Conservation (phyloP, 2,888 invertebrate species). For the Neria commutata region DNA sequence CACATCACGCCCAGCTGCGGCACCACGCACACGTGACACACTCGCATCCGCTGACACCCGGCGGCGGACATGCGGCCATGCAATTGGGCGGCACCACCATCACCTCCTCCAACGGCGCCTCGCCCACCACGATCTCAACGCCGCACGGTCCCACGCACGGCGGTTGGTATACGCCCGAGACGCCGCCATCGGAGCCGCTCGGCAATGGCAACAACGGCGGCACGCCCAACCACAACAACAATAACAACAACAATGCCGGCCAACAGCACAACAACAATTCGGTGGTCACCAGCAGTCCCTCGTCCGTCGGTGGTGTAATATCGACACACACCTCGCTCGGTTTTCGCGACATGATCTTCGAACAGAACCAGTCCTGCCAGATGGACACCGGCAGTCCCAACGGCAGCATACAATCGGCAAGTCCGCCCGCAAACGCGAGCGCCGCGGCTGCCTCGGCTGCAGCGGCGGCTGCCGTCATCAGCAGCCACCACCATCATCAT, state of each 20-base stretch:
- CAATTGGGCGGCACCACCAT: conserved; percentile 30
- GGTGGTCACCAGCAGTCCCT: conserved; percentile 38
- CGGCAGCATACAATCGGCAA: conserved; percentile 61
- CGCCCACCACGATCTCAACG: conserved; percentile 54
- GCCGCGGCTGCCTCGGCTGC: conserved; percentile 48
- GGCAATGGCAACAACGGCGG: conserved; percentile 34
- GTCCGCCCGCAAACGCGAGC: conserved; percentile 55
- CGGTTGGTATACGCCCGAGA: conserved; percentile 63
- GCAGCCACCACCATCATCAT: conserved; percentile 55
- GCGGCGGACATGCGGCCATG: conserved; percentile 39
- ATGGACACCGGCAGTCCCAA: conserved; percentile 62
- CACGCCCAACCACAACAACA: conserved; percentile 21
- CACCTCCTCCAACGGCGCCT: conserved; percentile 47
- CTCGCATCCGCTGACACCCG: conserved; percentile 44
- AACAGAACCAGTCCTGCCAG: conserved; percentile 61
- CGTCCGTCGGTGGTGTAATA: conserved; percentile 24
- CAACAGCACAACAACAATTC: conserved; percentile 35
- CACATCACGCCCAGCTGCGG: conserved; percentile 50
- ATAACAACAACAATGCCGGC: conserved; percentile 20
- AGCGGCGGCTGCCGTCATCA: conserved; percentile 49
- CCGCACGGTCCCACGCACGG: conserved; percentile 59
- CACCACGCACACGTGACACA: conserved; percentile 43
- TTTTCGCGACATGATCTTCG: conserved; percentile 62
- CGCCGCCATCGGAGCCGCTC: conserved; percentile 59
- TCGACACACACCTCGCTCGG: conserved; percentile 47